Evolutionary conservation across 2,888 invertebrate genomes (phyloP).

Genomic region (Oxyscelio sp.): DNA sequence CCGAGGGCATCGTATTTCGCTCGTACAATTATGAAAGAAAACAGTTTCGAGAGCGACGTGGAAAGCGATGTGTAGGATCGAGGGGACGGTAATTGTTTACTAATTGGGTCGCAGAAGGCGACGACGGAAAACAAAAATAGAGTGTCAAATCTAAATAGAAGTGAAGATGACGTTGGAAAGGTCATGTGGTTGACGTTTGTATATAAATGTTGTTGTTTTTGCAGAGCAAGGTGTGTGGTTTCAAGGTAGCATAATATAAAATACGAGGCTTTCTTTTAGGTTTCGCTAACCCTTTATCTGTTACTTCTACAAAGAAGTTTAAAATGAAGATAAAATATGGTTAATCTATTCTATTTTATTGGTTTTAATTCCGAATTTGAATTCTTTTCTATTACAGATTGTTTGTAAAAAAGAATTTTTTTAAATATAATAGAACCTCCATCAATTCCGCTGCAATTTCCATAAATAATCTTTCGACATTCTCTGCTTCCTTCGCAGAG

Average conservation of each 20-base stretch:
- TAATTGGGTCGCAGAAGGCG: constrained; percentile 39
- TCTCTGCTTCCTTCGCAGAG: constrained; percentile 99
- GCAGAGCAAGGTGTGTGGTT: too few relatives aligned
- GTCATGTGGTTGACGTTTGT: background rate
- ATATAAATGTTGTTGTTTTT: constrained; percentile 2
- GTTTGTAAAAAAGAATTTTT: too few relatives aligned
- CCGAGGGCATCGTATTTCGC: constrained; percentile 35
- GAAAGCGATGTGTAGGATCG: background rate
- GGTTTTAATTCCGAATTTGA: too few relatives aligned
- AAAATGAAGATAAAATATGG: too few relatives aligned
- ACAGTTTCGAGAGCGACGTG: constrained; percentile 9
- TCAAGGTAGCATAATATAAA: too few relatives aligned
- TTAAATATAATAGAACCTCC: too few relatives aligned
- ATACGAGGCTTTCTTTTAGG: too few relatives aligned
- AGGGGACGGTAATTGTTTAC: constrained; percentile 21
- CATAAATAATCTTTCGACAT: constrained; percentile 98
- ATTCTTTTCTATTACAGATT: too few relatives aligned
- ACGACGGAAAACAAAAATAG: background rate
- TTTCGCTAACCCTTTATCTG: too few relatives aligned
- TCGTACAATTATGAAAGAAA: constrained; percentile 50
- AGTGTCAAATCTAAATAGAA: background rate
- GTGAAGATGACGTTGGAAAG: too few relatives aligned
- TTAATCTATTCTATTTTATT: too few relatives aligned
- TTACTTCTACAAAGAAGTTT: too few relatives aligned
- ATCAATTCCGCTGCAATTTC: constrained; percentile 98